Base-by-base conservation (phyloP, 2,888 invertebrate species). In the Thalpophila matura region DNA sequence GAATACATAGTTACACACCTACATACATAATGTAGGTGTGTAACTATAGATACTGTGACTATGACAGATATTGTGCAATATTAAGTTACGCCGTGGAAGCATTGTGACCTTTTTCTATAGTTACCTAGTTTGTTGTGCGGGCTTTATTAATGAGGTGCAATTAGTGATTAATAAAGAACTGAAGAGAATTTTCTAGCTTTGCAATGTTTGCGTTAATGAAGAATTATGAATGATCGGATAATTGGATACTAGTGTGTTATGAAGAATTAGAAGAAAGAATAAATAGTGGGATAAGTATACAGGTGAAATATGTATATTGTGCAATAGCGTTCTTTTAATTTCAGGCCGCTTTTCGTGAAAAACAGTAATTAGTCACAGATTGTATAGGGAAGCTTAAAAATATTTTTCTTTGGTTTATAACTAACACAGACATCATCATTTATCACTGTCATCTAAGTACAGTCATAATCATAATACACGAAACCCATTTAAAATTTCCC, bases 41-140 rank as follows among this genome's bases (percentile, higher is more conserved):
- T n/a, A n/a, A n/a, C n/a, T n/a, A n/a, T n/a, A n/a, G n/a, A n/a
- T n/a, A n/a, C n/a, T n/a, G n/a, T n/a, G n/a, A n/a, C n/a, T n/a
- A n/a, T n/a, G n/a, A 57, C 20, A 16, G 45, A 60, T 64, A 49
- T 70, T 29, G 50, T 59, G 53, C 47, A 61, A 74, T 65, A 75
- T 66, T 66, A 38, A 53, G 33, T 57, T 47, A 65, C 66, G 33
- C 51, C 42, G 37, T 69, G 26, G 29, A 58, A 54, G 18, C 38
- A 63, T 53, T 74, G 43, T 69, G 55, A 67, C 55, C 68, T 67
- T 67, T 69, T 70, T 54, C 35, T 47, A 40, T 51, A 38, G 33
- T 40, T 56, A 45, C 59, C 18, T 53, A 46, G 53, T 51, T 60
- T 26, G 35, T 50, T 66, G 26, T 38, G 18, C 33, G 31, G 33